Percentiles rank a stretch among this genome's conserved stretches.
phyloP scores from a whole-genome alignment of 2,113 vertebrate species.

The Microcebus ravelobensis region DNA sequence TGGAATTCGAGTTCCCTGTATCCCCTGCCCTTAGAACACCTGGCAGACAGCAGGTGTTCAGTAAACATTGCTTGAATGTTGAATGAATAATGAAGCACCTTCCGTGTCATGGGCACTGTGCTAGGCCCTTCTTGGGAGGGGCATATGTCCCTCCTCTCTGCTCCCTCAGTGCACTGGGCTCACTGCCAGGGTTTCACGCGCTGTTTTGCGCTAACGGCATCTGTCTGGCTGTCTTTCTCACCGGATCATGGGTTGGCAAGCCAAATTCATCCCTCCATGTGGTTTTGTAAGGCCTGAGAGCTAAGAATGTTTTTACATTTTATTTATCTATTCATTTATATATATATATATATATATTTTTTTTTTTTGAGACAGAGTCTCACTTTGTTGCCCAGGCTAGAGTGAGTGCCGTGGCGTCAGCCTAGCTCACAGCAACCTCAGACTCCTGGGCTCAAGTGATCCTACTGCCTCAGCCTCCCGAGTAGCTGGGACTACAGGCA shows the following conservation, averaged over 20 bases:
- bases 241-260: not conserved
- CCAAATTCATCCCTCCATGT: not conserved
- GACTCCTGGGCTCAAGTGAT: too few relatives aligned
- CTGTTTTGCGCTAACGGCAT: not conserved
- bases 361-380: too few relatives aligned
- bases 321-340: too few relatives aligned
- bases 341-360: too few relatives aligned
- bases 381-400: too few relatives aligned
- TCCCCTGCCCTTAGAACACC: not conserved
- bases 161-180: fast-evolving
- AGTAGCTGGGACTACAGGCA: too few relatives aligned
- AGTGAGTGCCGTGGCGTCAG: too few relatives aligned
- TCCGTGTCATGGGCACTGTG: not conserved
- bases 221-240: not conserved
- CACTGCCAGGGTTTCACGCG: fast-evolving
- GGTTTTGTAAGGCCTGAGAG: not conserved
- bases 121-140: not conserved
- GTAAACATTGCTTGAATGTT: not conserved
- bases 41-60: not conserved
- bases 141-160: not conserved
- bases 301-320: not conserved
- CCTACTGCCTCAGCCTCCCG: too few relatives aligned
- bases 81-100: too few relatives aligned
- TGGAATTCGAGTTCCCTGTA: fast-evolving
- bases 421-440: too few relatives aligned